Conservation (phyloP, 2,113 vertebrate species). For the Chiloscyllium plagiosum region DNA sequence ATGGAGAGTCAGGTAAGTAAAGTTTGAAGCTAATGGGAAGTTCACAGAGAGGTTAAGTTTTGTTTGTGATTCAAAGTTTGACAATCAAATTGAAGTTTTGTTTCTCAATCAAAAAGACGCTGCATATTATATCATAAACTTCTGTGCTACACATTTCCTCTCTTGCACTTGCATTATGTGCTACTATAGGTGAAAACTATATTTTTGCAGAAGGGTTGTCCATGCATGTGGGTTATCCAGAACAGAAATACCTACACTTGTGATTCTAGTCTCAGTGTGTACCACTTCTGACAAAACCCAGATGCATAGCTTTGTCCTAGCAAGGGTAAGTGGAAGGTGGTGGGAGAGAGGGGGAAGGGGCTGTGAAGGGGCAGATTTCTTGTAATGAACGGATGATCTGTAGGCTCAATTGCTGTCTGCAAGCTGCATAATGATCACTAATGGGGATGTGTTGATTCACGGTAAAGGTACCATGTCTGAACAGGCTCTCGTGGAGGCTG, state of each 20-base stretch:
- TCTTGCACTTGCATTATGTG: neutral
- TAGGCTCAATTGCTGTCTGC: neutral
- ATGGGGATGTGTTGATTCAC: slow-evolving; percentile 30
- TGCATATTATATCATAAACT: neutral
- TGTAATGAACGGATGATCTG: neutral
- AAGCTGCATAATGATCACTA: neutral
- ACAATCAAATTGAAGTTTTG: neutral
- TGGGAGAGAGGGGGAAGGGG: neutral
- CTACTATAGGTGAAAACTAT: neutral
- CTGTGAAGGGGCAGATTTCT: neutral
- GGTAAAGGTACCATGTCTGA: slow-evolving; percentile 15
- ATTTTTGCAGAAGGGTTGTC: neutral
- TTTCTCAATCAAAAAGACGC: neutral
- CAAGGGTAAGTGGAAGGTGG: neutral
- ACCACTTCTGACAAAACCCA: slow-evolving; percentile 34
- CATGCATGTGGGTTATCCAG: neutral
- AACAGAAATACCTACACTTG: neutral
- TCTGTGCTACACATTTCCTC: neutral
- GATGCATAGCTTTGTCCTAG: neutral
- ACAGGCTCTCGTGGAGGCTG: slow-evolving; percentile 23
- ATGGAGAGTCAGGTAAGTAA: slow-evolving; percentile 60
- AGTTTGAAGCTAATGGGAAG: neutral
- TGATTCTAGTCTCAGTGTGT: neutral
- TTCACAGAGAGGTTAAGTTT: neutral
- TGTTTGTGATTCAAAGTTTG: neutral